Evolutionary conservation across 2,113 vertebrate species (phyloP), one percentile per base, ranked within the genome.

Genomic region (Serilophus lunatus): DNA sequence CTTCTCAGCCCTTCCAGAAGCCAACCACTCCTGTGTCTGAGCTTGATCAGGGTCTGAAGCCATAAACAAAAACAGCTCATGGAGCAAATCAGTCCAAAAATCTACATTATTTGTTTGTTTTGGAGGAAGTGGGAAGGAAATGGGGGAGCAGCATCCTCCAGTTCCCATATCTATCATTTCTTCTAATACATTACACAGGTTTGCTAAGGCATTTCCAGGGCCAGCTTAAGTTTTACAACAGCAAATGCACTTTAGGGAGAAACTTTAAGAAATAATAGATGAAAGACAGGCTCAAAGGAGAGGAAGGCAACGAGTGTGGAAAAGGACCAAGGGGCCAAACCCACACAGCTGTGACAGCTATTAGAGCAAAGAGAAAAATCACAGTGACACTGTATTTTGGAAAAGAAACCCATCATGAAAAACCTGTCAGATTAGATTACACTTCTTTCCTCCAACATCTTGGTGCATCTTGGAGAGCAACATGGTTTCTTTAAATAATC

Each of bases 291-390:
- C 77, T 78, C 47, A 64, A 65, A 88, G n/a, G 45, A 86, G 20
- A 79, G 17, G 45, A 82, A 44, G 19, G 44, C 31, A 93, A 66
- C 8, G 50, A 12, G 3, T 61, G 53, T 82, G 45, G 56, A 61
- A 92, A 92, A 76, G 50, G 23, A 75, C n/a, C 0, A 0, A 85
- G 29, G 12, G 56, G 15, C 24, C 72, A 90, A 64, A 57, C 26
- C 45, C 76, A 88, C 0, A 0, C 42, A 13, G 26, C 19, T 64
- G 51, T 0, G 0, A 59, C 47, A 90, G 72, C 50, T 77, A 2
- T 77, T n/a, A 89, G 47, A 82, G 33, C 42, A 82, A 44, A 54
- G 53, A n/a, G 60, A 60, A 45, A 69, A 86, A 82, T 78, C 80
- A 54, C 59, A 40, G 31, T 40, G 83, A 78, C 72, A 44, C 5